Evolutionary conservation across 1,140 invertebrate species (phyloP), one percentile per base, ranked within the genome.

Genomic region (Leptinotarsa undecemlineata): DNA sequence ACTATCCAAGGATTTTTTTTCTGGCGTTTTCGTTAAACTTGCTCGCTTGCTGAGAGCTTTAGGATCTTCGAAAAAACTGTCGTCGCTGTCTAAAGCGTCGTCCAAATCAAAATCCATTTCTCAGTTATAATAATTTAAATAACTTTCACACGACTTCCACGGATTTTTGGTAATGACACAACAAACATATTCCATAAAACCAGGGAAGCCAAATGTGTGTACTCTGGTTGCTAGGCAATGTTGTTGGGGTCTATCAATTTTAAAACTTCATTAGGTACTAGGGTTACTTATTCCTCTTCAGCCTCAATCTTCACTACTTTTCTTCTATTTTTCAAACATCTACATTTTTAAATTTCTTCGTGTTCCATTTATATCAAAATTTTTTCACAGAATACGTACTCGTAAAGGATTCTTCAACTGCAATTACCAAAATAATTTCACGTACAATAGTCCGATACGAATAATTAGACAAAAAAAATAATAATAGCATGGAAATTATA

Each of bases 51-150:
- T 47, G 48, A 81, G 74, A 20, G 70, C 15, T 80, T 82, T 85
- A 14, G 81, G 80, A 17, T 85, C 83, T 5, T 87, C 86, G 26
- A 88, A 88, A 73, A 88, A 88, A 75, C 84, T 87, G 72, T 88
- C 87, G 73, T 88, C 86, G 51, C 86, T 87, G 69, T 85, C 87
- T 69, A 81, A 75, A 14, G 77, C 60, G 60, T 81, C 73, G 48
- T 74, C 80, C 21, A 80, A 66, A 42, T 74, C 79, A 61, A 80
- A 79, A 76, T 80, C 71, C 79, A 81, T 81, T 19, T 47, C 26
- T 68, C 15, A n/a, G 51, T 57, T 57, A 57, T 57, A 15, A 17
- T 57, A 2, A 15, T n/a, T 57, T n/a, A 17, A 57, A 17, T 57
- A 19, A 19, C 51, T 57, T n/a, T n/a, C 3, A 17, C 51, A 57